Conservation (phyloP, 1,140 invertebrate genomes). For the Calycopis cecrops region DNA sequence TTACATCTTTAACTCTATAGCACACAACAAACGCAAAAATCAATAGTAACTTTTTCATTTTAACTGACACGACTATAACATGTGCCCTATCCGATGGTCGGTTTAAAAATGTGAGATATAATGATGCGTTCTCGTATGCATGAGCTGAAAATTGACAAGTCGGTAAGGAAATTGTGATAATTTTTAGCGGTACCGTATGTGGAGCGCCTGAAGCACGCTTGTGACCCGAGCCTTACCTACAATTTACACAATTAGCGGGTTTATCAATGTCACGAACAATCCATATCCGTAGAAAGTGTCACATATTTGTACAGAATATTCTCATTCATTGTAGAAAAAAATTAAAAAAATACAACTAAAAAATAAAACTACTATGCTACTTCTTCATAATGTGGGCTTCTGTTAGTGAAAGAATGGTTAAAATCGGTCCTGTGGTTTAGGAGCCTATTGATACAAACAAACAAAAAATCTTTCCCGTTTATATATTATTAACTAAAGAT, state of each 20-base stretch:
- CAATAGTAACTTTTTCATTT: conserved; percentile 41
- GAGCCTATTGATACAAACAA: no score
- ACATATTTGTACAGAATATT: conserved; percentile 62
- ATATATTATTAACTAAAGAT: no score
- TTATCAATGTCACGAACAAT: conserved; percentile 48
- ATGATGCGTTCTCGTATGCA: conserved; percentile 30
- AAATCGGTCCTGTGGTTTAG: no score
- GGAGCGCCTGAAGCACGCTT: conserved; percentile 51
- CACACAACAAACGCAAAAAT: conserved; percentile 37
- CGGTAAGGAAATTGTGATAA: conserved; percentile 58
- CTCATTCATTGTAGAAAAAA: conserved; percentile 8
- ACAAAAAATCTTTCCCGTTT: no score
- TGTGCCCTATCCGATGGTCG: conserved; percentile 37
- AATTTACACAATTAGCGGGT: conserved; percentile 65
- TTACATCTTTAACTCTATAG: conserved; percentile 30
- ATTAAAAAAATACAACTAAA: no score
- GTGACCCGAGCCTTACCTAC: conserved; percentile 43
- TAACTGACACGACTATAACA: conserved; percentile 34
- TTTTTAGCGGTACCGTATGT: conserved; percentile 68
- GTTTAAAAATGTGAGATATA: conserved; percentile 47
- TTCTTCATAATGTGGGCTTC: no score
- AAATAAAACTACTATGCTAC: no score
- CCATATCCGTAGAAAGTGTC: conserved; percentile 57
- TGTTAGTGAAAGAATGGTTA: no score
- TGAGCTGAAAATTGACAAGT: conserved; percentile 43